Evolutionary conservation across 2,888 invertebrate genomes (phyloP), one percentile per base, ranked within the genome.

Genomic region (Anoplius nigerrimus): DNA sequence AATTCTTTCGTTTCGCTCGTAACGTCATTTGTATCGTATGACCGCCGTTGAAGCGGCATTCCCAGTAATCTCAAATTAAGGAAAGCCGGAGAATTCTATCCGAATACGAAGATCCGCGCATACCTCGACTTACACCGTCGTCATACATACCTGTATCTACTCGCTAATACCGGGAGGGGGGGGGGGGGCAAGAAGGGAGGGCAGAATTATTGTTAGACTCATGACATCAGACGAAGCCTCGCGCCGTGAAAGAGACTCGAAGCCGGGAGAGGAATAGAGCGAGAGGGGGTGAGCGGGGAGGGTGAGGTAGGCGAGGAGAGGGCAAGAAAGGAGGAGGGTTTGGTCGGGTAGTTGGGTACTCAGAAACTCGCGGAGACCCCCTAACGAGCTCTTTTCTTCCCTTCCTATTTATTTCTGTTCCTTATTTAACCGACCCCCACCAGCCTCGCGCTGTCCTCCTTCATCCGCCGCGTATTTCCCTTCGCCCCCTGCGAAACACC

Each of bases 361-460:
- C 81, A 79, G 82, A 83, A 83, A 82, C 80, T 80, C 78, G 77
- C 80, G 76, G 69, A 77, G 79, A 75, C 79, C 79, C 79, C 72
- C 79, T 83, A 84, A 82, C 84, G 81, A 81, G 82, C 77, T 80
- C 79, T 69, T 80, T 79, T 79, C 79, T 81, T 80, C 79, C 77
- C 80, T 79, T 78, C 83, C 84, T 87, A 87, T 87, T 87, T 87
- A 86, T 87, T 87, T 86, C 87, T 86, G 86, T 84, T 87, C 86
- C 85, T 87, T 87, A 87, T 87, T 87, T 87, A 87, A 87, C 86
- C 84, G 84, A 81, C 84, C 84, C 82, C 82, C 71, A 76, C 82
- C 76, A 75, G 69, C 71, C 57, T 69, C 66, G 69, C 79, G 79
- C 73, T 71, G 68, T 75, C 80, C 73, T 71, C 72, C 72, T 75